Conservation (phyloP, 2,113 vertebrate genomes). For the Catharus bicknelli region DNA sequence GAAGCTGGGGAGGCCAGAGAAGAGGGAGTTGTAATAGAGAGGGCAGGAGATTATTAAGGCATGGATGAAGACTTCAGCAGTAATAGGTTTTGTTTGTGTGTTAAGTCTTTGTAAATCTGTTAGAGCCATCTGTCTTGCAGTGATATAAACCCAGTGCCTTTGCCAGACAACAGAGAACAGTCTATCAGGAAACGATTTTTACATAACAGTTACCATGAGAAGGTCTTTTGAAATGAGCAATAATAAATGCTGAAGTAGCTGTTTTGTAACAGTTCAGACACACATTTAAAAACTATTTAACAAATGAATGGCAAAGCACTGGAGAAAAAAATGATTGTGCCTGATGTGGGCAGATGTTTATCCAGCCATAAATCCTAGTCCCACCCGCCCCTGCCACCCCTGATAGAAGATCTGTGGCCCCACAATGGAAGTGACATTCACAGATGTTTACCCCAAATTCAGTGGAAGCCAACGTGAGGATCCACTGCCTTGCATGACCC, state of each 20-base stretch:
- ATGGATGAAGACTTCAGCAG: conserved; percentile 57
- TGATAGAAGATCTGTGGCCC: neutral
- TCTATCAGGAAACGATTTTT: conserved; percentile 68
- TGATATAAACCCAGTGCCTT: conserved; percentile 53
- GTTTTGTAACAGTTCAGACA: conserved; percentile 37
- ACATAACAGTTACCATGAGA: conserved; percentile 60
- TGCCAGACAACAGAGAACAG: conserved; percentile 62
- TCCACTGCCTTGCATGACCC: neutral
- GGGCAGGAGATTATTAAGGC: conserved; percentile 59
- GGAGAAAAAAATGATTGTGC: neutral
- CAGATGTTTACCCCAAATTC: neutral
- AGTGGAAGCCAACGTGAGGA: neutral
- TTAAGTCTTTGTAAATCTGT: conserved; percentile 60
- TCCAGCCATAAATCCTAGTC: neutral
- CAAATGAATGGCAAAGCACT: conserved; percentile 1
- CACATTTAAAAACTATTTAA: conserved; percentile 37
- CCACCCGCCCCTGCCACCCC: neutral
- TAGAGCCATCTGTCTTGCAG: conserved; percentile 63
- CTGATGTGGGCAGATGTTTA: neutral
- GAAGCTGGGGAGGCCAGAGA: conserved; percentile 40
- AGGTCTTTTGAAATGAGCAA: conserved; percentile 51
- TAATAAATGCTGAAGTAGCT: conserved; percentile 59
- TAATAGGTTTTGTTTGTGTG: conserved; percentile 62
- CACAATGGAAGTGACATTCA: neutral
- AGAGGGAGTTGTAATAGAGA: conserved; percentile 49